Conservation (phyloP, 92 coral and sea anemone species). For the Epizoanthus ramosus region DNA sequence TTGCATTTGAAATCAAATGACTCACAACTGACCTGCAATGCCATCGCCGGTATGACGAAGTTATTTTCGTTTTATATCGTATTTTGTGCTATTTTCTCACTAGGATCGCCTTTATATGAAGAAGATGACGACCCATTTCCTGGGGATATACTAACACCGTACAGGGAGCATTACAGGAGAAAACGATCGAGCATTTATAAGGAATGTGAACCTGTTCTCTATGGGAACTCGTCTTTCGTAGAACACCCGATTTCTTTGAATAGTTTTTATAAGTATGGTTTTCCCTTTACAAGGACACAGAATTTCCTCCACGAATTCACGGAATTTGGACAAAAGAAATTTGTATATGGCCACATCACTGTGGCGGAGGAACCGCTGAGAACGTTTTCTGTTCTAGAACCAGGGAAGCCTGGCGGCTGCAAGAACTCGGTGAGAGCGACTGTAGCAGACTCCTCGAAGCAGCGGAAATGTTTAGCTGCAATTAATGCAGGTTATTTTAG, state of each 20-base stretch:
- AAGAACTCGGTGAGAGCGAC: constrained; percentile 63
- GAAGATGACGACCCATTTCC: constrained; percentile 52
- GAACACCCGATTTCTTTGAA: constrained; percentile 51
- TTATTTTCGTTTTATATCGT: background rate
- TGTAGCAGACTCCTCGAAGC: constrained; percentile 70
- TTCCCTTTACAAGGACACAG: constrained; percentile 57
- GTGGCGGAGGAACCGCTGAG: constrained; percentile 76
- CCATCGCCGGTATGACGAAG: constrained; percentile 27
- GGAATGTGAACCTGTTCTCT: constrained; percentile 81
- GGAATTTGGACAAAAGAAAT: constrained; percentile 29
- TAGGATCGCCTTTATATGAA: constrained; percentile 29
- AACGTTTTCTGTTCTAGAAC: constrained; percentile 92
- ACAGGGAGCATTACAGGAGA: constrained; percentile 63
- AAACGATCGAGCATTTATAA: constrained; percentile 66
- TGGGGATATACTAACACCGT: constrained; percentile 80
- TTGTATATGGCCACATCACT: constrained; percentile 77
- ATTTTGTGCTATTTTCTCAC: background rate
- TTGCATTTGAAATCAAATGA: constrained; percentile 7
- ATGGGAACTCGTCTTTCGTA: constrained; percentile 88
- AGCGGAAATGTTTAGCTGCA: constrained; percentile 79
- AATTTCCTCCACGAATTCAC: constrained; percentile 67
- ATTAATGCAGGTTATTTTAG: constrained; percentile 91
- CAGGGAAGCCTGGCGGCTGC: constrained; percentile 80
- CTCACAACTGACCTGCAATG: background rate
- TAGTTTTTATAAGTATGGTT: constrained; percentile 30